Evolutionary conservation across 2,888 invertebrate species (phyloP), one percentile per base, ranked within the genome.

Genomic region (Mystacides longicornis): DNA sequence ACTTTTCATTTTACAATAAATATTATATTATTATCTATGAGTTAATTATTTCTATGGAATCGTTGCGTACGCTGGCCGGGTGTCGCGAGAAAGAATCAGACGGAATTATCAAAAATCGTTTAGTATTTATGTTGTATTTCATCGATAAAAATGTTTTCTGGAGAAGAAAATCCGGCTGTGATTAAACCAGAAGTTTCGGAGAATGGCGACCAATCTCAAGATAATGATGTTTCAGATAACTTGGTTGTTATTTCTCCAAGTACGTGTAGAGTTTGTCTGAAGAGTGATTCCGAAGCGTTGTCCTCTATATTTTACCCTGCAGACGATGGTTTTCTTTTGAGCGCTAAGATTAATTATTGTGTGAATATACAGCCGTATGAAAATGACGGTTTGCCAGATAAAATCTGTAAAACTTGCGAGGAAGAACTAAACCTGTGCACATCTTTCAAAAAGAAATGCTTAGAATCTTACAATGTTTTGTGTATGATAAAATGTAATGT

Each of bases 301-400:
- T 54, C 54, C 7, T 49, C 54, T 22, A 54, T 54, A 54, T 54
- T 54, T 49, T 49, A 31, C 20, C 54, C 54, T 4, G 33, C 54
- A 19, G 49, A 54, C 23, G 54, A 54, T 27, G 54, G 54, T 23
- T 48, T 54, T 49, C 20, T 54, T 16, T 37, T 54, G 16, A 54
- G 54, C 21, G 54, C 49, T n/a, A 54, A 54, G 33, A 54, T 54
- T 23, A 54, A 54, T 43, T 54, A 54, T 42, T 54, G 54, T 42
- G 54, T 54, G 16, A 48, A 54, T 42, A 49, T 54, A 49, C 54
- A 54, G 19, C 42, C 49, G n/a, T 54, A 49, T 49, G 54, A 54
- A n/a, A 54, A 54, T 27, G 54, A 54, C 49, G 54, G 54, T 9
- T 21, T 54, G n/a, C 54, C 54, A 11, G 54, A 54, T 21, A 54